These are phyloP conservation scores for Anguilla marmorata DNA, from an alignment of 2,797 vertebrate species.

Conservation along the genomic window DNA sequence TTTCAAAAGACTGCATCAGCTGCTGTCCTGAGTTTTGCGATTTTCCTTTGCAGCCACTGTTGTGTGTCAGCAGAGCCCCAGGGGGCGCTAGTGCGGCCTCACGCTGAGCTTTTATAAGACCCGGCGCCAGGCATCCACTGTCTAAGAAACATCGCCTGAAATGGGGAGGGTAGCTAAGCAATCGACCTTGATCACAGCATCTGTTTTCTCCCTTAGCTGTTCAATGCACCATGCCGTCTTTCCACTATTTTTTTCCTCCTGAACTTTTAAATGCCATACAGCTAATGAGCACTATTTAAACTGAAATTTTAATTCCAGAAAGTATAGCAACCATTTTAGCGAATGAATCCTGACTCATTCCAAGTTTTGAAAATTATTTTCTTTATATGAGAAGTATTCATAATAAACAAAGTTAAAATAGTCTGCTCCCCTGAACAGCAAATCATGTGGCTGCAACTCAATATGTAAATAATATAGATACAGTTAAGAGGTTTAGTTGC, in stretches of 20 bases:
- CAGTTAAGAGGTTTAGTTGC: background rate
- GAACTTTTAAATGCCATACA: conserved; percentile 22
- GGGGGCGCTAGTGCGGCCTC: conserved; percentile 12
- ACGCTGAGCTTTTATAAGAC: background rate
- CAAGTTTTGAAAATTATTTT: background rate
- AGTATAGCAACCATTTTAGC: background rate
- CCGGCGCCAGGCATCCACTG: background rate
- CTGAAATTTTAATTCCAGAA: background rate
- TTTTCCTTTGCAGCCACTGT: conserved; percentile 2
- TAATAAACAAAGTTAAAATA: background rate
- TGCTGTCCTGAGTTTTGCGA: background rate
- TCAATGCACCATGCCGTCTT: conserved; percentile 11
- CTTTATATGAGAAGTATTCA: background rate
- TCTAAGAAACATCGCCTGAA: background rate
- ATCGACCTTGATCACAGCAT: conserved; percentile 17
- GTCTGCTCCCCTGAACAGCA: background rate
- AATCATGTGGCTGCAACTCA: background rate
- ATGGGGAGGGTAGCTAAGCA: conserved; percentile 14
- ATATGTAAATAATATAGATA: background rate
- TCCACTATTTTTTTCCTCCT: background rate
- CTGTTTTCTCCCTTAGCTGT: conserved; percentile 10
- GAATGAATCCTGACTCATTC: background rate
- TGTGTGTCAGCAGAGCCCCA: conserved; percentile 9
- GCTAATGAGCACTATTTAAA: conserved; percentile 4
- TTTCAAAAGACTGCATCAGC: conserved; percentile 20